phyloP scores from a whole-genome alignment of 2,888 invertebrate genomes.

The Drosophila prostipennis region DNA sequence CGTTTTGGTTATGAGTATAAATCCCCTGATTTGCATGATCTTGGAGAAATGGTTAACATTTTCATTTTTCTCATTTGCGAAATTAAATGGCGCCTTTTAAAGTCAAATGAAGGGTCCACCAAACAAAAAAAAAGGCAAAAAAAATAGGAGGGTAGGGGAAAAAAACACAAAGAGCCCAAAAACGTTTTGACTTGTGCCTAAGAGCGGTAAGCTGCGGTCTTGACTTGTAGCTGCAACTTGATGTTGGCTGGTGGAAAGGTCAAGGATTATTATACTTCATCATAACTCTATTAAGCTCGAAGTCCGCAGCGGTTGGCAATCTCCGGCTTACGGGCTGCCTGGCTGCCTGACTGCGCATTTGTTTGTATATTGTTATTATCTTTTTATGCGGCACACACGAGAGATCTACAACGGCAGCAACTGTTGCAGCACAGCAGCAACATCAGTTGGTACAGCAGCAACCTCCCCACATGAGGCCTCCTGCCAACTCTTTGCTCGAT shows the following conservation, averaged over 20 bases:
- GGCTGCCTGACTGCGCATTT: conserved; percentile 63
- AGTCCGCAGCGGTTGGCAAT: conserved; percentile 46
- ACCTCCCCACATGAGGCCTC: conserved; percentile 9
- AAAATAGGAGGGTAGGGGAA: conserved; percentile 1
- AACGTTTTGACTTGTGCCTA: conserved; percentile 47
- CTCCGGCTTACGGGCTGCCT: conserved; percentile 45
- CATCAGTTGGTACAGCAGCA: conserved; percentile 11
- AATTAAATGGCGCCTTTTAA: conserved; percentile 56
- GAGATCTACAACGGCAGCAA: conserved; percentile 33
- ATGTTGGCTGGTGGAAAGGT: conserved; percentile 73
- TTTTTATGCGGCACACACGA: conserved; percentile 55
- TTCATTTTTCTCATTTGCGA: conserved; percentile 30
- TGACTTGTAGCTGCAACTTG: conserved; percentile 47
- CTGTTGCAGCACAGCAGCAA: conserved; percentile 24
- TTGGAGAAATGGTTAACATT: conserved; percentile 26
- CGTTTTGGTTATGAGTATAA: not conserved
- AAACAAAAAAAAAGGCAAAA: conserved; percentile 14
- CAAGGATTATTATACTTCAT: conserved; percentile 80
- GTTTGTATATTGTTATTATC: conserved; percentile 71
- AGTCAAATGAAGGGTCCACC: conserved; percentile 50
- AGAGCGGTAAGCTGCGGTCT: conserved; percentile 20
- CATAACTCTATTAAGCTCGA: conserved; percentile 73
- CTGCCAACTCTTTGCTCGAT: conserved; percentile 22
- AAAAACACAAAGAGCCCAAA: conserved; percentile 20
- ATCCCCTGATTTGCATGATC: conserved; percentile 6